Base-by-base conservation (phyloP, 2,888 invertebrate genomes). In the Pycnomerus fuliginosus region DNA sequence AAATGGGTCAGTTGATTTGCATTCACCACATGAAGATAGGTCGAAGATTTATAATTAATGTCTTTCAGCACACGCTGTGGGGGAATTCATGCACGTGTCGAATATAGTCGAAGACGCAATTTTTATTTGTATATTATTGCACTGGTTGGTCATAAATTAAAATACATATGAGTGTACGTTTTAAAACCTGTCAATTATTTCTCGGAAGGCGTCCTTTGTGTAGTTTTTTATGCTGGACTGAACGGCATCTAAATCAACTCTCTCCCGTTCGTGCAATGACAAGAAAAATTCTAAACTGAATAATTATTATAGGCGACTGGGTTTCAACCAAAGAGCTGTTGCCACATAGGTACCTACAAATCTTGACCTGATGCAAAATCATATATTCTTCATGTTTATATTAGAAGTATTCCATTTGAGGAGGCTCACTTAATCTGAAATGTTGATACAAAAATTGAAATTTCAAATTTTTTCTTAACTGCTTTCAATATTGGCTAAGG, bases 151-250 rank as follows among this genome's bases (percentile, higher is more conserved):
- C 16, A 32, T 16, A 16, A 32, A n/a, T 2, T 16, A 8, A 33
- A 33, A 33, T 33, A 33, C 17, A 16, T 7, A 22, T 31, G 24
- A 25, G 29, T 40, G 34, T 34, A 36, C 20, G 35, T 42, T 30
- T 50, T 36, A 39, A 50, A 46, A 43, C 39, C 45, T 45, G 50
- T 46, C 50, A 50, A 50, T 50, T 50, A 50, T 46, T 50, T 50
- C 50, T 46, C 13, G 39, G 48, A 37, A 48, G 11, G 28, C 31
- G 23, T 13, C 16, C 25, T 16, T 31, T 43, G 31, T 27, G 14
- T 30, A 15, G 17, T 31, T 30, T 36, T 40, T 32, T 40, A 22
- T 24, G 20, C 23, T 23, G 22, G n/a, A n/a, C 16, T 30, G 22
- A 20, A 29, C 20, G 12, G 15, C 37, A 14, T 27, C 29, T 37